Evolutionary conservation across 2,888 invertebrate species (phyloP), one percentile per base, ranked within the genome.

Genomic region (Cataglyphis albicans): DNA sequence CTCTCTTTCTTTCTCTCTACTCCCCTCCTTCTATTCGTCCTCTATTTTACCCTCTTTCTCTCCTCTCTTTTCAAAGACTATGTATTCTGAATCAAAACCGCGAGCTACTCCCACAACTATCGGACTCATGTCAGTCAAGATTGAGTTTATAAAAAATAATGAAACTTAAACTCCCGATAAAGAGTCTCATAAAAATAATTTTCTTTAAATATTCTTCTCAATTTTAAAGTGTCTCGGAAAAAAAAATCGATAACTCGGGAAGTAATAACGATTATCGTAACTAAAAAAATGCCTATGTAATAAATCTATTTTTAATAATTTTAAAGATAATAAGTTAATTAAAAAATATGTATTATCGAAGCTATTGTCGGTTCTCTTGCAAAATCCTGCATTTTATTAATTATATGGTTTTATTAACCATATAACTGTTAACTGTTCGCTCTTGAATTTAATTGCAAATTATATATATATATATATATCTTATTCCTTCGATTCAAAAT

Each of bases 11-110:
- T n/a, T 68, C 70, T 81, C 82, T 70, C 55, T 48, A 70, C 68
- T 75, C 76, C 38, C 25, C 44, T 61, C 35, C 63, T 61, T 52
- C 76, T 86, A 70, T 38, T 55, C 5, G 63, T 15, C 15, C 21
- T 65, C 44, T 61, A 35, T 68, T 48, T 57, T 74, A 25, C 35
- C 32, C 52, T 44, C 48, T 41, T 73, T 63, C 48, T 44, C 32
- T 52, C 84, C 76, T 88, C 86, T 81, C 86, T 57, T 61, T 83
- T 63, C 0, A 73, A 81, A 83, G 63, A 32, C 12, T 44, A n/a
- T 25, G n/a, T 81, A 78, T n/a, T 18, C 35, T 48, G 44, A 21
- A 78, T 59, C 70, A 55, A 35, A 70, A 72, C 18, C 59, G 59
- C 44, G 18, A 70, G 9, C 6, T 35, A 18, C 4, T 44, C 44